These are phyloP conservation scores for Chrysolina oricalcia DNA, from an alignment of 2,888 invertebrate species.

Conservation along the genomic window DNA sequence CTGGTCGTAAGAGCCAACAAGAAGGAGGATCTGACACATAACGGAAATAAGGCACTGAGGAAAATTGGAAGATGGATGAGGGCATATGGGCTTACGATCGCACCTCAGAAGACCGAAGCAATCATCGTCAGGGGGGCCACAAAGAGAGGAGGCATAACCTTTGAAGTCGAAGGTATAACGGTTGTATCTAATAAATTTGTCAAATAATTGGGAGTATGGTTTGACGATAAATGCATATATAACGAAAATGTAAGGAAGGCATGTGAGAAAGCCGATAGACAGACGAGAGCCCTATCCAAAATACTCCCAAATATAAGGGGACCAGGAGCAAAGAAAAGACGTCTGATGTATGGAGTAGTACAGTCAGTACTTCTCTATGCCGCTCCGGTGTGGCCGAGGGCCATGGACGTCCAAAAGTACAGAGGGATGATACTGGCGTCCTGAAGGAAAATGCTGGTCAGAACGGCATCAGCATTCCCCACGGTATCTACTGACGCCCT, in stretches of 20 bases:
- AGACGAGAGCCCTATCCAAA: neutral
- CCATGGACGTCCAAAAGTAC: too few species aligned
- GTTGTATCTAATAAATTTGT: constrained; percentile 15
- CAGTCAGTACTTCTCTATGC: constrained; percentile 43
- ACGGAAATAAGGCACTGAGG: too few species aligned
- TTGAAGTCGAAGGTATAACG: neutral
- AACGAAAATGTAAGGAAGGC: constrained; percentile 18
- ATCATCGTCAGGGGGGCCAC: too few species aligned
- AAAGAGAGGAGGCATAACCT: too few species aligned
- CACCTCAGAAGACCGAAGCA: too few species aligned
- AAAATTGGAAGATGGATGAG: too few species aligned
- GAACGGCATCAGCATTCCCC: constrained; percentile 35
- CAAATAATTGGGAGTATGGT: constrained; percentile 40
- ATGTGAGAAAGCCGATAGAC: constrained; percentile 25
- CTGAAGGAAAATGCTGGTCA: constrained; percentile 29
- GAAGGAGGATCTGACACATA: too few species aligned
- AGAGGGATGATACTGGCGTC: neutral
- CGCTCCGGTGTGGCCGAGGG: too few species aligned
- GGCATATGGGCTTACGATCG: too few species aligned
- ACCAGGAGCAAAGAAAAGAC: constrained; percentile 33
- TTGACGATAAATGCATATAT: neutral
- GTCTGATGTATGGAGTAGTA: constrained; percentile 32
- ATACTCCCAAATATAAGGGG: constrained; percentile 30
- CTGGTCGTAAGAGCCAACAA: too few species aligned
- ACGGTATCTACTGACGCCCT: constrained; percentile 40